Conservation (phyloP, 2,113 vertebrate species). For the Nerophis ophidion region DNA sequence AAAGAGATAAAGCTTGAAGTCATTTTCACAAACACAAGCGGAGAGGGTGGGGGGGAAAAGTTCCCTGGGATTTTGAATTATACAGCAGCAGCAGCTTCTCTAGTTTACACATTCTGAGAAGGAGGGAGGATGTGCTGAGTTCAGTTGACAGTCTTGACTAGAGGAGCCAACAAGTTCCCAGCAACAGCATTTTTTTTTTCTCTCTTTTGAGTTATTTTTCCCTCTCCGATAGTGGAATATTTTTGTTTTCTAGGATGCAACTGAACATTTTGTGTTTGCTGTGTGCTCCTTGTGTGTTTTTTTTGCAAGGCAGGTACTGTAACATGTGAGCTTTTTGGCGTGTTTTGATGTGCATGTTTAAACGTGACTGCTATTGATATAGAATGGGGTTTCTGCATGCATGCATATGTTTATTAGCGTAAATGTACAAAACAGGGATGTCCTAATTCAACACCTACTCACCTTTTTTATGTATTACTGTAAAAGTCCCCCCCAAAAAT, state of each 20-base stretch:
- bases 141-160: conserved; percentile 22
- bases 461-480: no score
- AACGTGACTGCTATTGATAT: not conserved
- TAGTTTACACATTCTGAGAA: conserved; percentile 56
- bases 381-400: not conserved
- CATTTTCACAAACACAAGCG: conserved; percentile 43
- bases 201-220: conserved; percentile 1
- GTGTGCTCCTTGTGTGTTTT: conserved; percentile 47
- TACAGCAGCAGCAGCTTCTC: conserved; percentile 52
- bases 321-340: conserved; percentile 28
- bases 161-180: conserved; percentile 43
- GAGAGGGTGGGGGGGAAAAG: conserved; percentile 13
- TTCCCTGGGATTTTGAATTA: conserved; percentile 53
- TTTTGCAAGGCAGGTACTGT: conserved; percentile 63
- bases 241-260: conserved; percentile 52
- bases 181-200: conserved; percentile 7
- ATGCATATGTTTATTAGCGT: not conserved
- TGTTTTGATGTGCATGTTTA: not conserved
- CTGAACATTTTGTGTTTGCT: conserved; percentile 39
- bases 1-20: conserved; percentile 59
- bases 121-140: conserved; percentile 32
- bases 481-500: no score
- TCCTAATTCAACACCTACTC: not conserved
- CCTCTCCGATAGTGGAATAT: not conserved
- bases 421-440: not conserved